Conservation (phyloP, 2,113 vertebrate species). For the Leptobrachium leishanense region DNA sequence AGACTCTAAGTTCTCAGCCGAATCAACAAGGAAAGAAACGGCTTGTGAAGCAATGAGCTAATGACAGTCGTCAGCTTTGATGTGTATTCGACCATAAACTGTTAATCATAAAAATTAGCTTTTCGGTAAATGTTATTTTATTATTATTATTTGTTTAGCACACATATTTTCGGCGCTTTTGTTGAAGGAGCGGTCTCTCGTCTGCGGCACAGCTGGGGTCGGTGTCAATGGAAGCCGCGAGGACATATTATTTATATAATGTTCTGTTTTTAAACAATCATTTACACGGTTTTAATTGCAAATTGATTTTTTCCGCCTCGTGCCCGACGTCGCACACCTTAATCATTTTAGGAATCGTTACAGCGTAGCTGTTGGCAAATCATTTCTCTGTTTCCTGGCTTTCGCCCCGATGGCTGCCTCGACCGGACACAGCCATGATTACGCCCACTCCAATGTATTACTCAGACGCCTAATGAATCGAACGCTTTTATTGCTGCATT, state of each 20-base stretch:
- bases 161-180: background rate
- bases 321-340: background rate
- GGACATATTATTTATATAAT: background rate
- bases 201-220: background rate
- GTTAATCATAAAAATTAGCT: background rate
- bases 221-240: background rate
- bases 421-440: background rate
- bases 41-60: background rate
- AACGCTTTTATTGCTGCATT: no score
- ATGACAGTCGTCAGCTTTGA: background rate
- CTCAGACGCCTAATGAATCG: no score
- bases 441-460: no score
- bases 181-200: background rate
- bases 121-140: background rate
- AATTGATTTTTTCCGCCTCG: conserved; percentile 1
- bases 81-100: background rate
- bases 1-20: background rate
- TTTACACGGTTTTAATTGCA: conserved; percentile 8
- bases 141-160: background rate
- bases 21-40: background rate
- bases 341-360: background rate
- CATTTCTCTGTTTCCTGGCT: background rate
- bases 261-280: background rate
- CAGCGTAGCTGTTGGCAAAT: background rate
- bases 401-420: background rate